Evolutionary conservation across 2,113 vertebrate species (phyloP).

Genomic region (Cephalopholis sonnerati): DNA sequence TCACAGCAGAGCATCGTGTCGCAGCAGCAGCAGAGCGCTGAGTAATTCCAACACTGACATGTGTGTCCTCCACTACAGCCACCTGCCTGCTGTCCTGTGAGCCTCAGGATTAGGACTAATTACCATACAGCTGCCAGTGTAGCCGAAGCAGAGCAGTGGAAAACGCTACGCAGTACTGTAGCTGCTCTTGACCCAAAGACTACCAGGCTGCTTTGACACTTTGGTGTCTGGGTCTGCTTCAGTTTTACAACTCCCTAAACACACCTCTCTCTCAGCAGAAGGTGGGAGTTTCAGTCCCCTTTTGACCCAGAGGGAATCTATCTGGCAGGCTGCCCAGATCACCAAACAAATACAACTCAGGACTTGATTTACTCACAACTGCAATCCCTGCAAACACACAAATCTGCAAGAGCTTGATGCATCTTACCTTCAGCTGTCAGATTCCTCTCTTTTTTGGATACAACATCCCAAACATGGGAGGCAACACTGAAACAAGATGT

Average conservation of each 20-base stretch:
- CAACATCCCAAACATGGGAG: neutral
- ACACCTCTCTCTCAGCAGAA: conserved; percentile 29
- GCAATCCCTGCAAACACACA: neutral
- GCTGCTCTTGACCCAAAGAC: conserved; percentile 46
- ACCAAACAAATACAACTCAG: conserved; percentile 44
- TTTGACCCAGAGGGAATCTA: conserved; percentile 50
- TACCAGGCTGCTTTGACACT: conserved; percentile 24
- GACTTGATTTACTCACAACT: conserved; percentile 7
- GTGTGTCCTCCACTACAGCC: conserved; percentile 61
- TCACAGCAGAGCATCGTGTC: conserved; percentile 9
- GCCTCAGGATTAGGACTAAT: conserved; percentile 78
- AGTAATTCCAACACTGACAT: conserved; percentile 63
- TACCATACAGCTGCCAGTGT: conserved; percentile 88
- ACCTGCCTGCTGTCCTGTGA: conserved; percentile 62
- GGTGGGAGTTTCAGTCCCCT: conserved; percentile 18
- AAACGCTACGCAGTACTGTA: conserved; percentile 11
- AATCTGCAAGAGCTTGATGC: neutral
- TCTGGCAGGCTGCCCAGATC: conserved; percentile 55
- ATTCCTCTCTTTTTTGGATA: neutral
- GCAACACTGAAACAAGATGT: conserved; percentile 14
- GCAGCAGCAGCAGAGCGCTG: conserved; percentile 19
- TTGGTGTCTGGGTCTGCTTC: neutral
- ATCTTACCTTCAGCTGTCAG: conserved; percentile 51
- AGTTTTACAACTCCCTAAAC: conserved; percentile 26
- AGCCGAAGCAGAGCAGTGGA: conserved; percentile 1